Conservation (phyloP, 2,797 vertebrate species). For the Phalanger gymnotis region DNA sequence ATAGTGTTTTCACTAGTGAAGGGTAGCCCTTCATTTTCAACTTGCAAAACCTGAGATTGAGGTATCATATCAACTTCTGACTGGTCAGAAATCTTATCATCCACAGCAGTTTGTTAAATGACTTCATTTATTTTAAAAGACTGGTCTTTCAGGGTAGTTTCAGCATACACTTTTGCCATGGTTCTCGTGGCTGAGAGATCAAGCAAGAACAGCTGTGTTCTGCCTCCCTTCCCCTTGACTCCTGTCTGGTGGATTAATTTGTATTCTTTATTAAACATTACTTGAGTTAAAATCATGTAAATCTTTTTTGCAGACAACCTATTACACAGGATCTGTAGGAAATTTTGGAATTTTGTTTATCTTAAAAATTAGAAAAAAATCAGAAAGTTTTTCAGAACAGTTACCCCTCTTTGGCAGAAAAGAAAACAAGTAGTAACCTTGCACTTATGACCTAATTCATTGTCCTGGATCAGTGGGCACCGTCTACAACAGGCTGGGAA, state of each 20-base stretch:
- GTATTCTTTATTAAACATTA: slow-evolving; percentile 3
- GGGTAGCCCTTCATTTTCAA: slow-evolving; percentile 40
- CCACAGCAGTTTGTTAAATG: not conserved
- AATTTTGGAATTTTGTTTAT: slow-evolving; percentile 14
- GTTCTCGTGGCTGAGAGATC: slow-evolving; percentile 10
- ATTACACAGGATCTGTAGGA: not conserved
- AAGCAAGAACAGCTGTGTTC: not conserved
- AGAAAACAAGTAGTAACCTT: slow-evolving; percentile 73
- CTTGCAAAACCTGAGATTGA: not conserved
- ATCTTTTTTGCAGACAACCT: slow-evolving; percentile 32
- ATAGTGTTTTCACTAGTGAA: slow-evolving; percentile 42
- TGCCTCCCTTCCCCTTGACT: not conserved
- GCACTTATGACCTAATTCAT: slow-evolving; percentile 69
- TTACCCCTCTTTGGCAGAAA: slow-evolving; percentile 62
- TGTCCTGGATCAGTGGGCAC: slow-evolving; percentile 71
- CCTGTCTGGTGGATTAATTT: not conserved
- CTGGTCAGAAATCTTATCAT: not conserved
- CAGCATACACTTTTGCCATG: slow-evolving; percentile 8
- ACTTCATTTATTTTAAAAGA: slow-evolving; percentile 9
- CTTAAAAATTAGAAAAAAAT: slow-evolving; percentile 17
- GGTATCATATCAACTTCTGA: not conserved
- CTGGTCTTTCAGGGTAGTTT: slow-evolving; percentile 34
- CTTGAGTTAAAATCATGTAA: slow-evolving; percentile 7
- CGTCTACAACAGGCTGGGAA: slow-evolving; percentile 70
- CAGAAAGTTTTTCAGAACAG: slow-evolving; percentile 51